These are phyloP conservation scores for Panagrolaimus sp. DNA, from an alignment of 1,140 invertebrate genomes.

Conservation along the genomic window DNA sequence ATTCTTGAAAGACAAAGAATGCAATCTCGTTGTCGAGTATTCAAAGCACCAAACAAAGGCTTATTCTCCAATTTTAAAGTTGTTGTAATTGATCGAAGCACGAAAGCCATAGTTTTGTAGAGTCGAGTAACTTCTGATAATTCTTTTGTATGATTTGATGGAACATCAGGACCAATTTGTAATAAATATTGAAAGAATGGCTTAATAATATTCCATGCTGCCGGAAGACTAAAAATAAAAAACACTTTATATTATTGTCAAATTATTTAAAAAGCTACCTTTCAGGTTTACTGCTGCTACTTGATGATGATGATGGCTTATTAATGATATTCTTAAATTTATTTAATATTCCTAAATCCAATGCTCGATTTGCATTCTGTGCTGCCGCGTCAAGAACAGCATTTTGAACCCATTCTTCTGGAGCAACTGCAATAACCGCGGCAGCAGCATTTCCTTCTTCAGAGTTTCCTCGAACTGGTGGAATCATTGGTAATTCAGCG, in stretches of 20 bases:
- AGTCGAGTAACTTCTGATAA: constrained; percentile 26
- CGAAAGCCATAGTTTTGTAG: constrained; percentile 46
- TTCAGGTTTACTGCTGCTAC: too few relatives aligned
- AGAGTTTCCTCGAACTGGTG: background rate
- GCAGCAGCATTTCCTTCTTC: background rate
- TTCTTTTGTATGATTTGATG: constrained; percentile 20
- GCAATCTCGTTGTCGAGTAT: constrained; percentile 53
- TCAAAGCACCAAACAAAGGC: constrained; percentile 57
- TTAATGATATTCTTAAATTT: too few relatives aligned
- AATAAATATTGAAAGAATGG: constrained; percentile 25
- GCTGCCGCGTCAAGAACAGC: background rate
- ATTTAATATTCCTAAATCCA: too few relatives aligned
- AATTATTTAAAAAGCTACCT: background rate
- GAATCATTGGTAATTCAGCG: background rate
- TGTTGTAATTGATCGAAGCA: constrained; percentile 44
- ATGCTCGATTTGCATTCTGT: background rate
- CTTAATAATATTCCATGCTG: constrained; percentile 20
- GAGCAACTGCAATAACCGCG: background rate
- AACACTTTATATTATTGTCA: too few relatives aligned
- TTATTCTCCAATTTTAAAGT: constrained; percentile 52
- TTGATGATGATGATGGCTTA: too few relatives aligned
- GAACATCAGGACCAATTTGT: constrained; percentile 5
- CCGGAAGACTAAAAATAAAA: background rate
- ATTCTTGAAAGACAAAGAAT: constrained; percentile 45
- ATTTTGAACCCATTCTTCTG: background rate